Evolutionary conservation across 2,797 vertebrate species (phyloP), one percentile per base, ranked within the genome.

Genomic region (Myioborus miniatus): DNA sequence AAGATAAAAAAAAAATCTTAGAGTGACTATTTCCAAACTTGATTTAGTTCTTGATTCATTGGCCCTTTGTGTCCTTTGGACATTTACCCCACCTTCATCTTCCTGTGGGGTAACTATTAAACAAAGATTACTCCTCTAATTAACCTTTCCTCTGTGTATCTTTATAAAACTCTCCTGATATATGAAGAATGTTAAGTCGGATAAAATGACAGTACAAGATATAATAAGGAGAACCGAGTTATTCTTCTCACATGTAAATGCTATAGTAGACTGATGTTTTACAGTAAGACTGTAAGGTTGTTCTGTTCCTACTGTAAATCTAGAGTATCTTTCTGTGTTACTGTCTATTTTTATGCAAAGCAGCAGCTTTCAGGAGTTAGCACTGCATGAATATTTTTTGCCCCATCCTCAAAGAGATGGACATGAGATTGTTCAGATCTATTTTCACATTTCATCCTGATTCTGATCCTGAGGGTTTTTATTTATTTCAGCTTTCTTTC

Each of bases 381-480:
- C 1, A 1, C 10, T 36, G 3, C 24, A 23, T 6, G 26, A 10
- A 43, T 36, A 1, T 27, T 5, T 69, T 60, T 36, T 71, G 9
- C 5, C 36, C 12, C 8, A 6, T 88, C 9, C 13, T 67, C 30
- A 44, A 59, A 74, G 19, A 91, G 8, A 9, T 30, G 14, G 18
- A 18, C 4, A 5, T 44, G 15, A 56, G 30, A 60, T 39, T 75
- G 8, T 62, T n/a, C n/a, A 82, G 22, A 49, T 89, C 27, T 53
- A 5, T 77, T 90, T 88, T 53, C 19, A 53, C 12, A 59, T 37
- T 27, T 30, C 4, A 4, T 37, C 4, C 37, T 68, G 56, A 21
- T 68, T 59, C 22, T 29, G 4, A 37, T 76, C 27, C 36, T 71
- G 41, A 22, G 6, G 19, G 14, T 6, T 79, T 86, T 81, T 49